A percentile compares a stretch with the other conserved stretches of the same genome.
phyloP scores from a whole-genome alignment of 2,888 invertebrate genomes.

The Ceriagrion tenellum region DNA sequence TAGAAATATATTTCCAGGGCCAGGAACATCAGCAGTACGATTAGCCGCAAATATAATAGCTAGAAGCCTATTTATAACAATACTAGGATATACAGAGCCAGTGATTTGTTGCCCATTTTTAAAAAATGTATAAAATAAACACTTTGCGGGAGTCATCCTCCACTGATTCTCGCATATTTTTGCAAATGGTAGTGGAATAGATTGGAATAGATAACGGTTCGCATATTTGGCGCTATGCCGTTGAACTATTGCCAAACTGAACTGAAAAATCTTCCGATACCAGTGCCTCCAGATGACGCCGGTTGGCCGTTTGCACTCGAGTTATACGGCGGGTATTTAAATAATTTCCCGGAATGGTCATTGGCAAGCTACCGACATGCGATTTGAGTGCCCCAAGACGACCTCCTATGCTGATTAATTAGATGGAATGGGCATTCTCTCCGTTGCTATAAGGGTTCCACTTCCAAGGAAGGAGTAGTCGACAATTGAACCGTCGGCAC shows the following conservation, averaged over 20 bases:
- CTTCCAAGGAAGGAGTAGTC: neutral
- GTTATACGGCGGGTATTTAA: neutral
- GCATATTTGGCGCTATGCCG: neutral
- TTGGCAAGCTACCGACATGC: neutral
- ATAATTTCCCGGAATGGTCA: neutral
- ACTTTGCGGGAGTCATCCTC: neutral
- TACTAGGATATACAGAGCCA: too few relatives aligned
- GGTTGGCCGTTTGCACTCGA: neutral
- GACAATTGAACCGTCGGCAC: neutral
- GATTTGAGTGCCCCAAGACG: neutral
- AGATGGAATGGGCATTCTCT: neutral
- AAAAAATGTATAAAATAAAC: too few relatives aligned
- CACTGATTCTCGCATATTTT: too few relatives aligned
- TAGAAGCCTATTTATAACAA: too few relatives aligned
- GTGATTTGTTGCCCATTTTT: too few relatives aligned
- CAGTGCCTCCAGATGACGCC: neutral
- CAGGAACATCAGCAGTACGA: too few relatives aligned
- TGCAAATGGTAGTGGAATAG: too few relatives aligned
- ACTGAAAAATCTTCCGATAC: neutral
- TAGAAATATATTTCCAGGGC: too few relatives aligned
- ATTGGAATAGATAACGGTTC: too few relatives aligned
- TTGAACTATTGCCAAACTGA: neutral
- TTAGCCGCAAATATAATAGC: too few relatives aligned
- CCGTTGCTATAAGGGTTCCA: neutral
- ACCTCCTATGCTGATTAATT: neutral